Base-by-base conservation (phyloP, 2,888 invertebrate genomes). In the Leptinotarsa peninsularis region DNA sequence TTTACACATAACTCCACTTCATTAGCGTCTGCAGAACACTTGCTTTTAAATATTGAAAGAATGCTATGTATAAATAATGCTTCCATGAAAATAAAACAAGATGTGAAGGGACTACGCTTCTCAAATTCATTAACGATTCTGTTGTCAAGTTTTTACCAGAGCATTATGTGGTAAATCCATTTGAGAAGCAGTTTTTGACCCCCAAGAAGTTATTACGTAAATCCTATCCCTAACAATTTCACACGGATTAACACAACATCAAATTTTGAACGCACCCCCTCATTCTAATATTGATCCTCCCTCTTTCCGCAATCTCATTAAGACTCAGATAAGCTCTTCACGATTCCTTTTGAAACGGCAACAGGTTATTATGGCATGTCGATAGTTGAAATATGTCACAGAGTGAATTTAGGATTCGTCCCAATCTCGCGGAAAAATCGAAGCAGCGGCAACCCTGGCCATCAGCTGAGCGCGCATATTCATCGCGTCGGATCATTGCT, bases 401-500 rank as follows among this genome's bases (percentile, higher is more conserved):
- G 4, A 23, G 18, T 23, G 50, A 67, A 1, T 67, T 67, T 67
- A n/a, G 2, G 15, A 4, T 13, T 58, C 15, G 4, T n/a, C 49
- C 49, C 23, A 13, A 13, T 49, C 10, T 18, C 21, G 5, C 13
- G 49, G 23, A 67, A 5, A 18, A 50, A 49, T 49, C 7, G 27
- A 58, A 17, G 14, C 18, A 7, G 52, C 43, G 67, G 67, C 67
- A 67, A 67, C 67, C 49, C 49, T 50, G 67, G 21, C 67, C 2
- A 76, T 79, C 82, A 83, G 85, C 83, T 85, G 85, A 86, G 87
- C 88, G 87, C 88, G 87, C 83, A 58, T 83, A 82, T 81, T 77
- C 78, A 67, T 76, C 85, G 87, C 87, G 87, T 85, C 87, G 87
- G 86, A 87, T 87, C 87, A 84, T 87, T 87, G 87, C 85, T 79